Evolutionary conservation across 2,888 invertebrate species (phyloP).

Genomic region (Sminthurides aquaticus): DNA sequence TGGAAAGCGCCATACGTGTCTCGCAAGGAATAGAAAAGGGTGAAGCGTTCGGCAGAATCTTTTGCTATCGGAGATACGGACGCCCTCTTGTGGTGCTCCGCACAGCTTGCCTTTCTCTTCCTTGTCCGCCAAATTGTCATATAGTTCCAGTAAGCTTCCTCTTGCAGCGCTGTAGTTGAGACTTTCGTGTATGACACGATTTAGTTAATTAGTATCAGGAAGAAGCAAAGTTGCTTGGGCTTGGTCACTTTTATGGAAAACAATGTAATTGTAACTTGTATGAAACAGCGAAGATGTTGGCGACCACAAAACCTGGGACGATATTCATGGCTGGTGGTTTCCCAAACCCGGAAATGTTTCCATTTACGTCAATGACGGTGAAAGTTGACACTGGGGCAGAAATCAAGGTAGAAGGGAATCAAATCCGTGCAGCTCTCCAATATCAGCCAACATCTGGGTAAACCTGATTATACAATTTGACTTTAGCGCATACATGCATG

Average conservation of each 20-base stretch:
- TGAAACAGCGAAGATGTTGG: slow-evolving; percentile 51
- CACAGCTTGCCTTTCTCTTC: no score
- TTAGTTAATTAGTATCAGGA: no score
- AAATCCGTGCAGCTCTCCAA: slow-evolving; percentile 61
- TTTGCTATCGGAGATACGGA: background rate
- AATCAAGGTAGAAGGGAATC: slow-evolving; percentile 54
- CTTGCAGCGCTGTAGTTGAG: no score
- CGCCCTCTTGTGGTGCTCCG: background rate
- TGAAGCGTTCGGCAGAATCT: background rate
- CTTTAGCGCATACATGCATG: no score
- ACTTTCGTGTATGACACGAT: no score
- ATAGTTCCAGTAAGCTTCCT: no score
- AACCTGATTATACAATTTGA: no score
- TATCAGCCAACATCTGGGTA: slow-evolving; percentile 69
- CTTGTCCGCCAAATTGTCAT: no score
- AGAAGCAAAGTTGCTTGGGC: no score
- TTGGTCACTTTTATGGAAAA: no score
- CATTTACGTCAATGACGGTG: slow-evolving; percentile 58
- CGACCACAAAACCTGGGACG: slow-evolving; percentile 49
- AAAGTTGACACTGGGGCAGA: slow-evolving; percentile 54
- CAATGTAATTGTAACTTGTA: no score
- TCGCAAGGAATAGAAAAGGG: background rate
- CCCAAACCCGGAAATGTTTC: slow-evolving; percentile 66
- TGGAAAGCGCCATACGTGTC: no score
- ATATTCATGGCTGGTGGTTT: slow-evolving; percentile 58